These are phyloP conservation scores for Polydrusus cervinus DNA, from an alignment of 2,888 invertebrate species.

Conservation along the genomic window DNA sequence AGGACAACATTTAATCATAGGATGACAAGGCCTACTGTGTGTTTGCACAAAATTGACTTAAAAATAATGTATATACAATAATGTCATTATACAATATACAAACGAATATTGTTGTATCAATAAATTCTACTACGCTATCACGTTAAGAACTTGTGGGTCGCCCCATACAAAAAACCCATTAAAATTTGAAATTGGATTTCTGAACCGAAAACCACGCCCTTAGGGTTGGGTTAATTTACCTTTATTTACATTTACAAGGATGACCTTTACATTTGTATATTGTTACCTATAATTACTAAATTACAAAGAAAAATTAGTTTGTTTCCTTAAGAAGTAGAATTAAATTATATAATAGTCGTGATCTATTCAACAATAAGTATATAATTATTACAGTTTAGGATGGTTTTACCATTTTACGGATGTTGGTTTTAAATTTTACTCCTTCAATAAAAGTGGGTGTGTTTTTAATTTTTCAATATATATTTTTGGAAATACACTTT, in stretches of 20 bases:
- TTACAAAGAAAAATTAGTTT: neutral
- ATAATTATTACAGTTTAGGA: neutral
- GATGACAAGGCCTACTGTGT: too few species aligned
- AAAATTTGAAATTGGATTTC: neutral
- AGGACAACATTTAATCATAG: too few species aligned
- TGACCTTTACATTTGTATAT: slow-evolving; percentile 4
- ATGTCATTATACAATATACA: too few species aligned
- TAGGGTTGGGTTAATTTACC: slow-evolving; percentile 13
- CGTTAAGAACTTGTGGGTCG: neutral
- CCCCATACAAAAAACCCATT: neutral
- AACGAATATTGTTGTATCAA: too few species aligned
- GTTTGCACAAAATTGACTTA: too few species aligned
- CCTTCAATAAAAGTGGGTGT: neutral
- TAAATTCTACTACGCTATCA: too few species aligned
- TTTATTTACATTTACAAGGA: slow-evolving; percentile 11
- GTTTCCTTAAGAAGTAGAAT: slow-evolving; percentile 2
- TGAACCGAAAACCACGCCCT: slow-evolving; percentile 2
- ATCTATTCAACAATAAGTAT: neutral
- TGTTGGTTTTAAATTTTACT: neutral
- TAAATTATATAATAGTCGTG: neutral
- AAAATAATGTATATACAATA: too few species aligned
- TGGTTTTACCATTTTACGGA: neutral
- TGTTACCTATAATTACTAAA: neutral
- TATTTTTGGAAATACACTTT: too few species aligned
- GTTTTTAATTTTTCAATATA: too few species aligned